A percentile compares a stretch with the other conserved stretches of the same genome.
These are phyloP conservation scores for Cephalopholis sonnerati DNA, from an alignment of 2,113 vertebrate genomes.

Conservation along the genomic window DNA sequence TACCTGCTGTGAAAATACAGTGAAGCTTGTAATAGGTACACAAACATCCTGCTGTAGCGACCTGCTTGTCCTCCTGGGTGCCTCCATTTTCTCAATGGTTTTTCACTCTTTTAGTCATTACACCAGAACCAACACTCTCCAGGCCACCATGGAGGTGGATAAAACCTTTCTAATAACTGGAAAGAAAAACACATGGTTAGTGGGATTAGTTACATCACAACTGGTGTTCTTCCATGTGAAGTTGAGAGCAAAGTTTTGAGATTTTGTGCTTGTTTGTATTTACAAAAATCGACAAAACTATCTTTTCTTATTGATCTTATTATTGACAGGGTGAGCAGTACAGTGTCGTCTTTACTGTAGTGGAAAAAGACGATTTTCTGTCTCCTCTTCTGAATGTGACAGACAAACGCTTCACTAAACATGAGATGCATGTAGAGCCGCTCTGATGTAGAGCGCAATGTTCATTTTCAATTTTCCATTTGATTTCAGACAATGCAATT, in stretches of 20 bases:
- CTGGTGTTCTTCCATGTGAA: no score
- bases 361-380: constrained; percentile 21
- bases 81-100: constrained; percentile 15
- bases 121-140: constrained; percentile 23
- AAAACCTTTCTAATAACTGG: constrained; percentile 14
- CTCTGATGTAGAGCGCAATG: constrained; percentile 58
- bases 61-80: constrained; percentile 37
- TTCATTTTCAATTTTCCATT: constrained; percentile 72
- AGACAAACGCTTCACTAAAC: constrained; percentile 47
- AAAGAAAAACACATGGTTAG: constrained; percentile 1
- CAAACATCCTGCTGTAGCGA: constrained; percentile 42
- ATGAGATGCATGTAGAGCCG: constrained; percentile 14
- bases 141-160: constrained; percentile 17
- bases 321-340: background rate
- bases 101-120: constrained; percentile 45
- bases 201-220: constrained; percentile 5
- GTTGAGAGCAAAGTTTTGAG: background rate
- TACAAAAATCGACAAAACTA: background rate
- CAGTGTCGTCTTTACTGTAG: background rate
- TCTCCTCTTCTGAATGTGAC: constrained; percentile 45
- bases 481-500: constrained; percentile 58
- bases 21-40: constrained; percentile 52
- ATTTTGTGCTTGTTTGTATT: background rate
- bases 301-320: constrained; percentile 1
- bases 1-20: constrained; percentile 47